Conservation (phyloP, 1,140 invertebrate species). For the Plectus sambesii region DNA sequence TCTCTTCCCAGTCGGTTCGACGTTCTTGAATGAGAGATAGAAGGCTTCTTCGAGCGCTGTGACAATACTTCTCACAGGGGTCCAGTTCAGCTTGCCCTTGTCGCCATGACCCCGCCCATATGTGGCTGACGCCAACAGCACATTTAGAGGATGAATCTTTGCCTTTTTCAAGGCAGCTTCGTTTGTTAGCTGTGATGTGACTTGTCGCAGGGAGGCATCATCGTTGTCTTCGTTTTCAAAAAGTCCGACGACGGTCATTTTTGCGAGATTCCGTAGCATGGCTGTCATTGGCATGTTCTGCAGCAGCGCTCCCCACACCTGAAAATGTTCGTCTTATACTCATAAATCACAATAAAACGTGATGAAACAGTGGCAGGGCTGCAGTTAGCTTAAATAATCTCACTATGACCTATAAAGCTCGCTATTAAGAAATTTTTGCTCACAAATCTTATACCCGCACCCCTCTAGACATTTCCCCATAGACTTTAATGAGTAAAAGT, state of each 20-base stretch:
- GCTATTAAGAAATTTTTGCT: too few species aligned
- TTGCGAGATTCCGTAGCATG: conserved; percentile 55
- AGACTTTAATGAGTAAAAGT: too few species aligned
- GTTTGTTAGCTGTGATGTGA: conserved; percentile 43
- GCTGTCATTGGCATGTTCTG: conserved; percentile 53
- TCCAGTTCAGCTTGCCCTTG: conserved; percentile 47
- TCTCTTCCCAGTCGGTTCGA: conserved; percentile 51
- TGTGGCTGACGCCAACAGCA: conserved; percentile 53
- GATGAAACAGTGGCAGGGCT: too few species aligned
- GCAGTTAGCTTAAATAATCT: too few species aligned
- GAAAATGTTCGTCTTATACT: too few species aligned
- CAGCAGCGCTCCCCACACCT: conserved; percentile 58
- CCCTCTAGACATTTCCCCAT: too few species aligned
- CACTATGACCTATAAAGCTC: too few species aligned
- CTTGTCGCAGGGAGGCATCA: conserved; percentile 12
- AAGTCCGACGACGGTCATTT: conserved; percentile 56
- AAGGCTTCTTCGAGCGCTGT: conserved; percentile 46
- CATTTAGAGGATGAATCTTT: conserved; percentile 54
- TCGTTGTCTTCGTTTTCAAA: conserved; percentile 42
- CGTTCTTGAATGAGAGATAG: conserved; percentile 48
- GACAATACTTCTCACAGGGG: conserved; percentile 31
- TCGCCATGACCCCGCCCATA: conserved; percentile 54
- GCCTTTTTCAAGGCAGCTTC: conserved; percentile 48
- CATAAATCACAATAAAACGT: too few species aligned
- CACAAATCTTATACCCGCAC: too few species aligned